A percentile compares a stretch with the other conserved stretches of the same genome.
Conservation (phyloP, 2,888 invertebrate genomes). For the Oegoconia quadripuncta region DNA sequence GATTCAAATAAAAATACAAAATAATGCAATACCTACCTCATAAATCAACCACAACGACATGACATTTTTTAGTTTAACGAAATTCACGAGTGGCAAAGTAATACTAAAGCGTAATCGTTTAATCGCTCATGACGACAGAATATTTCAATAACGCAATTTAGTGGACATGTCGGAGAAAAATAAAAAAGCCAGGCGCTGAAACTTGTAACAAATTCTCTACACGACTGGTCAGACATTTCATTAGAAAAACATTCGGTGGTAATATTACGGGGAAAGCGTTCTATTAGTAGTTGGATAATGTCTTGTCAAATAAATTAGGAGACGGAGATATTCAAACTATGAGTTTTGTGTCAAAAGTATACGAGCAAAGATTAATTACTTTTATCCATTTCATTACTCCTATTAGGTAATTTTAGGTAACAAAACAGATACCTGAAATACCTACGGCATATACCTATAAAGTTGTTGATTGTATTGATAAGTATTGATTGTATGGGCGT, state of each 20-base stretch:
- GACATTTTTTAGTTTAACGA: background rate
- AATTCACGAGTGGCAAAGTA: background rate
- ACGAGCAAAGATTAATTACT: background rate
- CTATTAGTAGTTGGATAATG: constrained; percentile 18
- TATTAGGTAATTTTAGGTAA: no score
- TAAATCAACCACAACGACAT: background rate
- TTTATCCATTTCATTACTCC: no score
- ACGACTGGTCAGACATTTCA: constrained; percentile 27
- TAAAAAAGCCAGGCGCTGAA: constrained; percentile 18
- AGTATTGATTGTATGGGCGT: no score
- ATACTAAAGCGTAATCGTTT: constrained; percentile 11
- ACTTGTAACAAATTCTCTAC: constrained; percentile 21
- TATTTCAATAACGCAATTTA: constrained; percentile 18
- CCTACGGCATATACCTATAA: no score
- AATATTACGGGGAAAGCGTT: constrained; percentile 23
- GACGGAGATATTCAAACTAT: no score
- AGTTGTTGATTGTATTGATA: no score
- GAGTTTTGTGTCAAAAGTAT: background rate
- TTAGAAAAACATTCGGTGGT: constrained; percentile 21
- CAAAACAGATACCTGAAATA: no score
- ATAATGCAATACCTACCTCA: background rate
- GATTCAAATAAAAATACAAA: constrained; percentile 11
- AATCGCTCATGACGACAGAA: constrained; percentile 18
- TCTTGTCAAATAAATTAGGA: constrained; percentile 11
- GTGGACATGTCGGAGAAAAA: constrained; percentile 7